Percentiles rank a stretch among this genome's conserved stretches.
Evolutionary conservation across 2,113 vertebrate species (phyloP).

Genomic region (Talpa occidentalis): DNA sequence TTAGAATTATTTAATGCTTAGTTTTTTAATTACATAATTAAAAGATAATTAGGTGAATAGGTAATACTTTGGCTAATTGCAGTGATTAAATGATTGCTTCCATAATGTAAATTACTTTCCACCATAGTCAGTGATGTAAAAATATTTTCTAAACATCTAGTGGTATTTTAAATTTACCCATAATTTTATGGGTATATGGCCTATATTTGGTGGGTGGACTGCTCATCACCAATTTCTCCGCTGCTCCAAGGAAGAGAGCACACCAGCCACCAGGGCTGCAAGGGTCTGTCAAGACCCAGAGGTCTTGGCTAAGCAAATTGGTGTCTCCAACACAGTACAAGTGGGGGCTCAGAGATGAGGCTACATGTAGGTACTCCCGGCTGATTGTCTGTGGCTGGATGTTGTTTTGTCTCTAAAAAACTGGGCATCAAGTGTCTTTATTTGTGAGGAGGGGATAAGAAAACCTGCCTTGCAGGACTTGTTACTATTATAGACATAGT

Average conservation of each 20-base stretch:
- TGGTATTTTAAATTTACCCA: slow-evolving; percentile 46
- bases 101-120: slow-evolving; percentile 73
- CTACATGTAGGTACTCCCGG: too few relatives aligned
- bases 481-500: neutral
- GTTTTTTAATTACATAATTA: slow-evolving; percentile 68
- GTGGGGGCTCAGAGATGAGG: neutral
- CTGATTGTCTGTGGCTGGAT: neutral
- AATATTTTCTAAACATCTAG: slow-evolving; percentile 74
- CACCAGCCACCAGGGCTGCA: neutral
- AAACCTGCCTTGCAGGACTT: neutral
- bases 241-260: neutral
- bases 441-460: neutral
- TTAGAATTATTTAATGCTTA: slow-evolving; percentile 63
- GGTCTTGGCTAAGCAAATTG: neutral
- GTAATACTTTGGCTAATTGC: slow-evolving; percentile 79
- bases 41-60: slow-evolving; percentile 73
- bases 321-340: neutral
- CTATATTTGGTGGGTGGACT: slow-evolving; percentile 41
- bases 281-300: neutral
- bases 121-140: slow-evolving; percentile 56
- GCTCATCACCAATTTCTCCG: neutral
- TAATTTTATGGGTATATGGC: slow-evolving; percentile 39
- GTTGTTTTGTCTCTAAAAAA: neutral
- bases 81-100: slow-evolving; percentile 75
- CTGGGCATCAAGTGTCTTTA: neutral